phyloP scores from a whole-genome alignment of 2,888 invertebrate species.

The Drosophila fungiperda region DNA sequence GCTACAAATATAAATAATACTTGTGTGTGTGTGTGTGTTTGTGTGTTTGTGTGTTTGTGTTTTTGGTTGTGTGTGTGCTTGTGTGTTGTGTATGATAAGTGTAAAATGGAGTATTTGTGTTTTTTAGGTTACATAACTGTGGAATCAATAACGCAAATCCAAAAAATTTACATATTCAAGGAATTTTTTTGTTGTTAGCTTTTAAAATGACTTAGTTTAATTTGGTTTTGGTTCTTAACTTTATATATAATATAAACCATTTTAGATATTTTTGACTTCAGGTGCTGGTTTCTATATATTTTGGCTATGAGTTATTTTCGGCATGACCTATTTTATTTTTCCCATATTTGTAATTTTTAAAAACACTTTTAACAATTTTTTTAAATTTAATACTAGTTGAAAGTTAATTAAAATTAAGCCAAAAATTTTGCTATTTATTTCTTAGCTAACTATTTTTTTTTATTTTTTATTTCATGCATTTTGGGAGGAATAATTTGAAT shows the following conservation, averaged over 20 bases:
- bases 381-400: background rate
- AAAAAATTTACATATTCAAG: constrained; percentile 66
- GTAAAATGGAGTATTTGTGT: constrained; percentile 67
- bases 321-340: background rate
- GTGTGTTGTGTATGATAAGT: constrained; percentile 20
- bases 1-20: constrained; percentile 73
- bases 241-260: background rate
- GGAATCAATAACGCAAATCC: constrained; percentile 67
- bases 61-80: constrained; percentile 3
- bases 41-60: constrained; percentile 20
- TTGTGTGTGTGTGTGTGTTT: constrained; percentile 52
- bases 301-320: background rate
- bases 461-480: constrained; percentile 12
- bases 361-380: background rate
- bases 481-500: constrained; percentile 60
- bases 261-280: constrained; percentile 15
- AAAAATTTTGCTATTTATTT: constrained; percentile 20
- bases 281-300: constrained; percentile 2
- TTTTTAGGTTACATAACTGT: constrained; percentile 45
- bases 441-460: background rate
- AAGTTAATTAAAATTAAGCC: background rate
- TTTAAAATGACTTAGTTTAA: background rate
- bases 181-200: constrained; percentile 48
- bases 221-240: constrained; percentile 57
- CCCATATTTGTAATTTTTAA: background rate